phyloP scores from a whole-genome alignment of 2,113 vertebrate species.

The Diglossa brunneiventris region DNA sequence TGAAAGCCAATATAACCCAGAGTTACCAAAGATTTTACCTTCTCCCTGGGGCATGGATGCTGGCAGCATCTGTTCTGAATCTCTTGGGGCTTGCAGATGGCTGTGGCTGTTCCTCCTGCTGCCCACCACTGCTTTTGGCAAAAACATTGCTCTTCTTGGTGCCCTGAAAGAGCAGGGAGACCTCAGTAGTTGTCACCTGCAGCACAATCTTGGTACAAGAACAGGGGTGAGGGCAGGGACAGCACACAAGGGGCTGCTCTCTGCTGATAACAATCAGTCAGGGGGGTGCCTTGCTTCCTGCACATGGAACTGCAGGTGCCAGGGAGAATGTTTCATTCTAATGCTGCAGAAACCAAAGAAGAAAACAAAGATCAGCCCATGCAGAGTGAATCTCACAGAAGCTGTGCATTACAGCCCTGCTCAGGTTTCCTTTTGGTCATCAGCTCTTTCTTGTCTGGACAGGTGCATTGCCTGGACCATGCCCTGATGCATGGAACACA shows the following conservation, averaged over 20 bases:
- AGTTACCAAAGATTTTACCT: background rate
- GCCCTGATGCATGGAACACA: background rate
- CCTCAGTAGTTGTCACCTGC: background rate
- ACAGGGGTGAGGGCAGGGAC: background rate
- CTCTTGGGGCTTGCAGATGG: background rate
- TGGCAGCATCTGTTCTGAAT: conserved; percentile 4
- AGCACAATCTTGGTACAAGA: rapidly evolving
- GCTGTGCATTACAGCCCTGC: background rate
- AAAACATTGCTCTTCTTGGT: background rate
- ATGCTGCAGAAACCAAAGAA: background rate
- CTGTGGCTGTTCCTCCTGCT: background rate
- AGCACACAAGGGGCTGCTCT: background rate
- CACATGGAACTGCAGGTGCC: background rate
- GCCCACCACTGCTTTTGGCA: background rate
- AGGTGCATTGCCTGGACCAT: rapidly evolving
- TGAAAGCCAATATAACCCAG: background rate
- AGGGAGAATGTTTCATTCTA: background rate
- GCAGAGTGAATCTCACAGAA: background rate
- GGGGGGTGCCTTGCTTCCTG: background rate
- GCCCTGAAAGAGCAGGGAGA: conserved; percentile 27
- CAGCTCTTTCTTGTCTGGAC: background rate
- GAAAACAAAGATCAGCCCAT: no score
- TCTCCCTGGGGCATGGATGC: background rate
- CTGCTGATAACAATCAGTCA: background rate
- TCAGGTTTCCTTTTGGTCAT: background rate